These are phyloP conservation scores for Muscina levida DNA, from an alignment of 2,888 invertebrate genomes.

Conservation along the genomic window DNA sequence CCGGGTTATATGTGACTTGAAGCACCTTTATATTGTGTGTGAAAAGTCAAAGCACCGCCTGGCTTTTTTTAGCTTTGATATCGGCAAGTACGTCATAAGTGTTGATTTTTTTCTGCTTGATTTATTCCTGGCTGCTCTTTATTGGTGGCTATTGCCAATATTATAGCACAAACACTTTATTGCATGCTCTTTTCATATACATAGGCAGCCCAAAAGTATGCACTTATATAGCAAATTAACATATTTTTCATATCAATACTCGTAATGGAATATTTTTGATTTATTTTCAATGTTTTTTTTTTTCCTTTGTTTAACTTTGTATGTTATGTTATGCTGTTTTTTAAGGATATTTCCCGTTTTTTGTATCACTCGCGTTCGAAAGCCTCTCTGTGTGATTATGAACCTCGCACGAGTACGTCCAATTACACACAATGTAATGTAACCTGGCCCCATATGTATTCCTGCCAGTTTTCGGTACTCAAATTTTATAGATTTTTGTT, in stretches of 20 bases:
- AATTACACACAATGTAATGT: slow-evolving; percentile 50
- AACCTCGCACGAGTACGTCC: slow-evolving; percentile 50
- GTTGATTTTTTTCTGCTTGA: slow-evolving; percentile 6
- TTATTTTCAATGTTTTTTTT: background rate
- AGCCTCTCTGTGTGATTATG: slow-evolving; percentile 9
- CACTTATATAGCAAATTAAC: background rate
- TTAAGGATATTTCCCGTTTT: no score
- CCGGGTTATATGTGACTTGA: no score
- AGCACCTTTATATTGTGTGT: no score
- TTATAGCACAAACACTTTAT: background rate
- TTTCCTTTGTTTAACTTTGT: no score
- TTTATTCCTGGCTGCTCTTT: background rate
- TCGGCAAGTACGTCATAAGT: slow-evolving; percentile 45
- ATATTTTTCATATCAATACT: background rate
- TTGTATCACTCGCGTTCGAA: no score
- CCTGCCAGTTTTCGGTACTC: slow-evolving; percentile 46
- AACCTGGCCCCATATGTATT: slow-evolving; percentile 27
- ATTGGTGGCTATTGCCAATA: slow-evolving; percentile 12
- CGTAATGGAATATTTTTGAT: background rate
- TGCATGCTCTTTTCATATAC: background rate
- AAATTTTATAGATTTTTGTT: slow-evolving; percentile 48
- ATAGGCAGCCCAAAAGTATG: slow-evolving; percentile 3
- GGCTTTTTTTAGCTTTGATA: slow-evolving; percentile 8
- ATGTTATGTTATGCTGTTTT: no score
- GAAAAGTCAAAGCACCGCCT: background rate